These are phyloP conservation scores for Frankliniella intonsa DNA, from an alignment of 2,888 invertebrate species.

Conservation along the genomic window DNA sequence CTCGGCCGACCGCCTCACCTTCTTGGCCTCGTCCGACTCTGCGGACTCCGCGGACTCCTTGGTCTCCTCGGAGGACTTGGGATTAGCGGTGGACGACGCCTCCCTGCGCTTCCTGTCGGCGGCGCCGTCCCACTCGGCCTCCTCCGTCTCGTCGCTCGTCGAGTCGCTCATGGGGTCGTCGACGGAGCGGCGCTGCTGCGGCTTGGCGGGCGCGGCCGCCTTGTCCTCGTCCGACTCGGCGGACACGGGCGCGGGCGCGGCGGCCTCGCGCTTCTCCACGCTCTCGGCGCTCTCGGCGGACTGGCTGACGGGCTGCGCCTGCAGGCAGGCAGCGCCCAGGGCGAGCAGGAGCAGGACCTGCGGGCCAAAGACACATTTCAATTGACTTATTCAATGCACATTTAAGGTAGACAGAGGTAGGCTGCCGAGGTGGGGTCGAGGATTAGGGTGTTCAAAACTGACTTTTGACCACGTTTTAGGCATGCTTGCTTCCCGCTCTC, in stretches of 20 bases:
- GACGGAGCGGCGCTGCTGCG: background rate
- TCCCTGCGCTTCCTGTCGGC: too few relatives aligned
- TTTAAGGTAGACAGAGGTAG: too few relatives aligned
- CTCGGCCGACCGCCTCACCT: background rate
- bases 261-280: background rate
- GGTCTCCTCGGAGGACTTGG: background rate
- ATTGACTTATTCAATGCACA: too few relatives aligned
- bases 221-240: background rate
- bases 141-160: background rate
- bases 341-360: background rate
- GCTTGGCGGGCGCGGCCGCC: background rate
- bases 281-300: background rate
- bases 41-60: background rate
- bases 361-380: background rate
- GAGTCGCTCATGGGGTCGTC: background rate
- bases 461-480: too few relatives aligned
- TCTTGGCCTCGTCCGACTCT: background rate
- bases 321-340: background rate
- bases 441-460: too few relatives aligned
- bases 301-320: constrained; percentile 6
- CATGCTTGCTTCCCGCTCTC: too few relatives aligned
- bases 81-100: background rate
- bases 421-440: too few relatives aligned
- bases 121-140: background rate
- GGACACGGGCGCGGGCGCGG: background rate